These are phyloP conservation scores for Camponotus floridanus DNA, from an alignment of 1,140 invertebrate species.

Conservation along the genomic window DNA sequence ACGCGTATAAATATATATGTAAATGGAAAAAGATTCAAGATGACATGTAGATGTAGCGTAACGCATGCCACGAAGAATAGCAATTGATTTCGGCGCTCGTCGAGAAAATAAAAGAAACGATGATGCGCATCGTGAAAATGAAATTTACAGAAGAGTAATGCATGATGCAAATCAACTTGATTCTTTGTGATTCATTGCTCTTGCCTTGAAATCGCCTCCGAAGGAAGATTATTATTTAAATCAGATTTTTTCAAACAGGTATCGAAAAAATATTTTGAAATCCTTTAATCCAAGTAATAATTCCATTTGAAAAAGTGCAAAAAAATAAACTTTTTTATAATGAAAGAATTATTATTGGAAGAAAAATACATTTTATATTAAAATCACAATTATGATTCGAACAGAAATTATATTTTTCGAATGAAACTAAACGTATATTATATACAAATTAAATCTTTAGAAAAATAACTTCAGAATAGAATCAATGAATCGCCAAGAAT, in stretches of 20 bases:
- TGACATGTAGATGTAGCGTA: conserved; percentile 63
- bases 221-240: background rate
- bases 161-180: conserved; percentile 52
- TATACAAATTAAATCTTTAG: conserved; percentile 6
- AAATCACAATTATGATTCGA: background rate
- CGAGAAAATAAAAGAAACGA: conserved; percentile 45
- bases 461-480: background rate
- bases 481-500: background rate
- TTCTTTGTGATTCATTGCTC: background rate
- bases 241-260: too few relatives aligned
- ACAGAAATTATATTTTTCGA: background rate
- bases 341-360: too few relatives aligned
- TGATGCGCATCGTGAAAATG: conserved; percentile 47
- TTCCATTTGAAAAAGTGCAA: too few relatives aligned
- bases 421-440: background rate
- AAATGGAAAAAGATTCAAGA: conserved; percentile 70
- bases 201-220: background rate
- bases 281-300: too few relatives aligned
- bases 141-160: conserved; percentile 68
- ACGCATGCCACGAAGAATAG: background rate
- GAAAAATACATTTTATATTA: background rate
- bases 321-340: too few relatives aligned
- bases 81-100: conserved; percentile 7
- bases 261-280: too few relatives aligned
- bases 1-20: conserved; percentile 72